Evolutionary conservation across 2,797 vertebrate genomes (phyloP).

Genomic region (Oreochromis mossambicus): DNA sequence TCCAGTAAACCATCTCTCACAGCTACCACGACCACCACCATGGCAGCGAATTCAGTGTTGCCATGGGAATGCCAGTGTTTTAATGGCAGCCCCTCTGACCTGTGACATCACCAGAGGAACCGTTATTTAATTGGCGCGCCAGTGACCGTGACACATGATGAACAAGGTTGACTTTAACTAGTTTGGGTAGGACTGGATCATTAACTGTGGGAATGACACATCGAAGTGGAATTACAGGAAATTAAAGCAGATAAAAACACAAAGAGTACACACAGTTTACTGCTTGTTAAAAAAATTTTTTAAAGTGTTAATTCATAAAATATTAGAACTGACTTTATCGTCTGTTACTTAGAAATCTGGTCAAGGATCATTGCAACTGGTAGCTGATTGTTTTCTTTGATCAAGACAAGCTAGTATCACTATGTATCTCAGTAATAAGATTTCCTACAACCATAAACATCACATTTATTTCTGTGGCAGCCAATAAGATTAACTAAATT

Average conservation of each 20-base stretch:
- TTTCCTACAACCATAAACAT: neutral
- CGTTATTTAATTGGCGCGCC: conserved; percentile 35
- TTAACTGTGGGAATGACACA: conserved; percentile 27
- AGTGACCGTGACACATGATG: conserved; percentile 49
- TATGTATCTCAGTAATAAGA: neutral
- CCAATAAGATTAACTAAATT: neutral
- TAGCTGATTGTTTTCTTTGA: neutral
- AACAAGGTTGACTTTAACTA: conserved; percentile 10
- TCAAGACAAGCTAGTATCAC: neutral
- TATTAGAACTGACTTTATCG: neutral
- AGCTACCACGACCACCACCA: conserved; percentile 37
- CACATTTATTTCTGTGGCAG: neutral
- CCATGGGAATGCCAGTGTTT: conserved; percentile 43
- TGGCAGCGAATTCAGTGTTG: conserved; percentile 51
- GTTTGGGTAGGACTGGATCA: conserved; percentile 1
- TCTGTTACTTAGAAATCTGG: neutral
- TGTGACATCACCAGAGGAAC: conserved; percentile 49
- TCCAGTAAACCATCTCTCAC: conserved; percentile 64
- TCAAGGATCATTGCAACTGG: neutral
- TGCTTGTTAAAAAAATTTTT: neutral
- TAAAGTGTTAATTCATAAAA: neutral
- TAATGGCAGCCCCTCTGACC: conserved; percentile 52
- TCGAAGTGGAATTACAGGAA: neutral
- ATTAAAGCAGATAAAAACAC: neutral
- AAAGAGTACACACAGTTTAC: neutral